These are phyloP conservation scores for Paramormyrops hopkinsi DNA, from an alignment of 2,797 vertebrate species.

Conservation along the genomic window DNA sequence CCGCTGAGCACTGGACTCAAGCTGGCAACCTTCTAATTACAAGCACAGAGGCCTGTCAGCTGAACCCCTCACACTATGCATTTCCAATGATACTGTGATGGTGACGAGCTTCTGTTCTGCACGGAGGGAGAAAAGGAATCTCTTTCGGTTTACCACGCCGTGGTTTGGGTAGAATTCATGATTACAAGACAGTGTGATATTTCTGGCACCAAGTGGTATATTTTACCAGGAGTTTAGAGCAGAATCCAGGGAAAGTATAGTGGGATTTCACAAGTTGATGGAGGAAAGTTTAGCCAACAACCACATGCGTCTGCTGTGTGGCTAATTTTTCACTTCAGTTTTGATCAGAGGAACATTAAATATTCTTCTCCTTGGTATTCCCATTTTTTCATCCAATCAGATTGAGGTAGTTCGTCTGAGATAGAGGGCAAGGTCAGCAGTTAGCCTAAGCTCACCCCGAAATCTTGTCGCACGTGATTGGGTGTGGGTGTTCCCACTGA, in stretches of 20 bases:
- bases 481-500: neutral
- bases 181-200: neutral
- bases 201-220: neutral
- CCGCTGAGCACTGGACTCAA: neutral
- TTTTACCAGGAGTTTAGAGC: neutral
- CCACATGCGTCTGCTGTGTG: neutral
- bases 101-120: neutral
- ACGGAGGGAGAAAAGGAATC: neutral
- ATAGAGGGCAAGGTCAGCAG: neutral
- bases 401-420: neutral
- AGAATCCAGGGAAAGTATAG: neutral
- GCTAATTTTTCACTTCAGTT: neutral
- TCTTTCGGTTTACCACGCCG: neutral
- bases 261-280: neutral
- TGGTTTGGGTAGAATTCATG: neutral
- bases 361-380: neutral
- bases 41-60: neutral
- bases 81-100: slow-evolving; percentile 41
- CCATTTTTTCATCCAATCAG: neutral
- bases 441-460: neutral
- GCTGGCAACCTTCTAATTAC: neutral
- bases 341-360: neutral
- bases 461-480: neutral
- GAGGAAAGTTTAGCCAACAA: neutral
- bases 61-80: slow-evolving; percentile 3